Percentiles rank a stretch among this genome's conserved stretches.
Evolutionary conservation across 2,113 vertebrate genomes (phyloP).

Genomic region (Murina feae): DNA sequence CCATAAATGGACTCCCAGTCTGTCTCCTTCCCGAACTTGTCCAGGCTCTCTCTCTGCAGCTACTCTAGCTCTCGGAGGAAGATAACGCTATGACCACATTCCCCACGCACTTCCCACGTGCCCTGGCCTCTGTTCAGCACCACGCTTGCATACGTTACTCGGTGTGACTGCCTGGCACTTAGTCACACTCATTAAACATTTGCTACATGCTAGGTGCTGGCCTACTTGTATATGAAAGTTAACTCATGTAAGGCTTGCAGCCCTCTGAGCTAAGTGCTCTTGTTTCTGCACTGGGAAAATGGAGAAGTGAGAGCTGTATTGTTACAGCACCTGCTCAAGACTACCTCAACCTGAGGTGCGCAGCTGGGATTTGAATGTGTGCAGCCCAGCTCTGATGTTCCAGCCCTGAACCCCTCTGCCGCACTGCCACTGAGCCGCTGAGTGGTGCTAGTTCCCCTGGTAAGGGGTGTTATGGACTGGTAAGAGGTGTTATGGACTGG

Average conservation of each 20-base stretch:
- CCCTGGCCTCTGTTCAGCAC: no score
- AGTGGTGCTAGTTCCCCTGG: accelerated
- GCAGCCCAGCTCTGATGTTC: no score
- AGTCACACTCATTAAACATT: neutral
- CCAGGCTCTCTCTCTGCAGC: neutral
- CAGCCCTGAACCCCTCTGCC: neutral
- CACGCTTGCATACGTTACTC: neutral
- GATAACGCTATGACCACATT: accelerated
- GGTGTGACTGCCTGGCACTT: no score
- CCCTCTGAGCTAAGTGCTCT: neutral
- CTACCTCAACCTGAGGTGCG: neutral
- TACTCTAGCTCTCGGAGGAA: neutral
- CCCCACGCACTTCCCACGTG: accelerated
- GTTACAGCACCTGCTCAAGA: neutral
- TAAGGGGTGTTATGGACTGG: neutral
- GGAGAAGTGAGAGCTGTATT: neutral
- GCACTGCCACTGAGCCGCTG: no score
- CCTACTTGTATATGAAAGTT: neutral
- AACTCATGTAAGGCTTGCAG: accelerated
- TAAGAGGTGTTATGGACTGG: no score
- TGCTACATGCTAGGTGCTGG: no score
- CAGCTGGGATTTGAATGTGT: neutral
- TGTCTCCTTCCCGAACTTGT: neutral
- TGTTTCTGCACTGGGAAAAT: neutral
- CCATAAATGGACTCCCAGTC: neutral